Percentiles rank a stretch among this genome's conserved stretches.
These are phyloP conservation scores for Steinernema hermaphroditum DNA, from an alignment of 2,888 invertebrate genomes.

Conservation along the genomic window DNA sequence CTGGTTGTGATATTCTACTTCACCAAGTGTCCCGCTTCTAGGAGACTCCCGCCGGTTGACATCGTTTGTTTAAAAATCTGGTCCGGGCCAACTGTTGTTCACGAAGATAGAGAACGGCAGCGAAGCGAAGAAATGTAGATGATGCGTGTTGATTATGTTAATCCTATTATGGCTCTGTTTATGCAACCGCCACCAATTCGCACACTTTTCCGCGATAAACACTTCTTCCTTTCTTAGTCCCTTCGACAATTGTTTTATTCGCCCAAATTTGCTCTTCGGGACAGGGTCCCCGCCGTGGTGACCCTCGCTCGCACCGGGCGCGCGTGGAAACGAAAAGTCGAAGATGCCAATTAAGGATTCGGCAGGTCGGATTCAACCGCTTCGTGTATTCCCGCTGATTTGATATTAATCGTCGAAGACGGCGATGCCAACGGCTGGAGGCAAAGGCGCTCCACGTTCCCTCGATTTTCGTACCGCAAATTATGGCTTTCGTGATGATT, in stretches of 20 bases:
- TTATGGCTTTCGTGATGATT: slow-evolving; percentile 28
- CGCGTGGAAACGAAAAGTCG: neutral
- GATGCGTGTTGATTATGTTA: slow-evolving; percentile 31
- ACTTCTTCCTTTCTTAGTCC: slow-evolving; percentile 13
- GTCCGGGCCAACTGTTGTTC: too few relatives aligned
- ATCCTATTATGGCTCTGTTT: slow-evolving; percentile 31
- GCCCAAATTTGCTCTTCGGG: neutral
- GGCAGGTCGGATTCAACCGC: neutral
- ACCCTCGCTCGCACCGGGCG: neutral
- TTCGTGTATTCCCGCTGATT: neutral
- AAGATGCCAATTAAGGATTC: neutral
- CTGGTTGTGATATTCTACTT: too few relatives aligned
- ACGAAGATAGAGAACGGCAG: neutral
- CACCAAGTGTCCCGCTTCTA: too few relatives aligned
- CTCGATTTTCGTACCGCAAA: slow-evolving; percentile 5
- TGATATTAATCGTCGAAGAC: neutral
- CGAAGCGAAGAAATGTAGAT: slow-evolving; percentile 20
- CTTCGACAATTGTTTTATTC: slow-evolving; percentile 16
- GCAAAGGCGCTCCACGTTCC: neutral
- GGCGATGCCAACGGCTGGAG: neutral
- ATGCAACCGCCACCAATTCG: slow-evolving; percentile 28
- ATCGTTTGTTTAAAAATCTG: too few relatives aligned
- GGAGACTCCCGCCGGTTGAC: too few relatives aligned
- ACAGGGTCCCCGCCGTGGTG: neutral
- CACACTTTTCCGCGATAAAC: slow-evolving; percentile 27